These are phyloP conservation scores for Calidris pugnax DNA, from an alignment of 2,113 vertebrate species.

Conservation along the genomic window DNA sequence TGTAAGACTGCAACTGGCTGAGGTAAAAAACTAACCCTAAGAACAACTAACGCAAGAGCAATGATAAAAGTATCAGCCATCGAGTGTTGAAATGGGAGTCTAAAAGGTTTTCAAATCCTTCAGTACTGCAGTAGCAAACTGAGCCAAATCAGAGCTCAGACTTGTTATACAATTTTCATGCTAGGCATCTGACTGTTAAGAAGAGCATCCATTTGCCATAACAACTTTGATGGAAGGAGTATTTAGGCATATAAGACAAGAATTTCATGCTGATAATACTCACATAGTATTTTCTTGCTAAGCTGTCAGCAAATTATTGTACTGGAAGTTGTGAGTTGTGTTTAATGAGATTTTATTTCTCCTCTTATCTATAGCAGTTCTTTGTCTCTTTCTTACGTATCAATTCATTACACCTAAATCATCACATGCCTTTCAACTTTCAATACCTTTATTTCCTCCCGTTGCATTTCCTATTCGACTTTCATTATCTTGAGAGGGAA, in stretches of 20 bases:
- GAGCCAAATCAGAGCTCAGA: background rate
- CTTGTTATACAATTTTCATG: background rate
- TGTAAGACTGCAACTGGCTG: background rate
- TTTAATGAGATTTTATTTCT: conserved; percentile 22
- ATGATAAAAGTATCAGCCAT: background rate
- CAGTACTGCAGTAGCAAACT: background rate
- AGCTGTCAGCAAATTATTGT: background rate
- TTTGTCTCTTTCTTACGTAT: conserved; percentile 30
- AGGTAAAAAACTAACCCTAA: background rate
- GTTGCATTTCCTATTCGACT: conserved; percentile 56
- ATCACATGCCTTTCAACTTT: conserved; percentile 60
- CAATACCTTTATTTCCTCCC: conserved; percentile 62
- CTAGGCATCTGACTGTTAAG: background rate
- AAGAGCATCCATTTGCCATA: background rate
- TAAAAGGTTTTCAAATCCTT: background rate
- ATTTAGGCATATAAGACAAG: background rate
- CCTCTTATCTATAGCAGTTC: background rate
- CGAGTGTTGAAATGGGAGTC: background rate
- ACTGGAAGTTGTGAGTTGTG: background rate
- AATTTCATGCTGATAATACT: background rate
- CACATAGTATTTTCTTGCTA: background rate
- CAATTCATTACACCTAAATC: conserved; percentile 61
- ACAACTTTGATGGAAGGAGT: background rate
- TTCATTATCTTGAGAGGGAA: conserved; percentile 72
- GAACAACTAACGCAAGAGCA: background rate